Base-by-base conservation (phyloP, 1,140 invertebrate species). In the Drosophila sproati region DNA sequence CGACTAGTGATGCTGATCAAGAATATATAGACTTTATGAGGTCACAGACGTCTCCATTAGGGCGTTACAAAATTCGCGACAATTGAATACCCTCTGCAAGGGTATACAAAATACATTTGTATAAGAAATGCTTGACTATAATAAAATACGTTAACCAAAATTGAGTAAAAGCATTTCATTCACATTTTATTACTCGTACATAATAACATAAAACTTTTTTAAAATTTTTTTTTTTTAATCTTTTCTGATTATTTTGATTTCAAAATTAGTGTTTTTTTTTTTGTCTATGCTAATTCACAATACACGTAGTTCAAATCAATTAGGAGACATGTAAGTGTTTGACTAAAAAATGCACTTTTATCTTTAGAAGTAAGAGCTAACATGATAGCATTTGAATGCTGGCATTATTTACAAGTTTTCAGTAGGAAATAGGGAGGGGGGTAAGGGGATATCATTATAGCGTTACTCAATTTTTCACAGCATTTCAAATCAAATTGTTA, bases 361-460 rank as follows among this genome's bases (percentile, higher is more conserved):
- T 51, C 82, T 77, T 85, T 80, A 55, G 35, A 57, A 61, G 61
- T 82, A 66, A 56, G 45, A 68, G 61, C 60, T 73, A 68, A 78
- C 51, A 48, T 69, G 57, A 55, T 41, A 79, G 73, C 73, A 80
- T 48, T 50, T 52, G 41, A 47, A 77, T 71, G 68, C 73, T 66
- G 68, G 51, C 81, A 85, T 73, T 85, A 85, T 83, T 54, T 83
- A 83, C 81, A 85, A 70, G 62, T 72, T 75, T 60, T 64, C 51
- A 79, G 67, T 37, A 56, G 54, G 60, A 55, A 41, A 31, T n/a
- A 20, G 1, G 20, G 20, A 20, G 3, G 47, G 37, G 3, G 29
- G 50, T 31, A 32, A n/a, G 43, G 60, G 39, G n/a, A 57, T 32
- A 43, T 51, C 48, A 67, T 48, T 54, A 52, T 34, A 51, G 39